These are phyloP conservation scores for Oreochromis niloticus DNA, from an alignment of 2,113 vertebrate genomes.

Conservation along the genomic window DNA sequence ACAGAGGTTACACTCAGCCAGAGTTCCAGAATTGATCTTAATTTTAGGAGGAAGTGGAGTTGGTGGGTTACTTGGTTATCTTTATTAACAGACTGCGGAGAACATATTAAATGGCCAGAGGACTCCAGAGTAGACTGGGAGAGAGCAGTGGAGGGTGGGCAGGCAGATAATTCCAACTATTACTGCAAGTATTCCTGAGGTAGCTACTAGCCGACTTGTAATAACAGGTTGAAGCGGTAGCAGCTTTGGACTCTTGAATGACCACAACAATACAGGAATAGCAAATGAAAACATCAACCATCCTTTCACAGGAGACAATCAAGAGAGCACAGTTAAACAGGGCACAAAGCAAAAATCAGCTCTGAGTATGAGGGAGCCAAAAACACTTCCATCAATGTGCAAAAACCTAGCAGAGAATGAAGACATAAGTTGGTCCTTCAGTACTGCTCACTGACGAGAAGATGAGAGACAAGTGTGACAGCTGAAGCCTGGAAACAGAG, in stretches of 20 bases:
- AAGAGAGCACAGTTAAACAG: neutral
- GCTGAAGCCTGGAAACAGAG: neutral
- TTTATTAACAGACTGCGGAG: neutral
- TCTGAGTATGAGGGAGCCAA: neutral
- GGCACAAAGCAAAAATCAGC: neutral
- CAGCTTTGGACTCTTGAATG: neutral
- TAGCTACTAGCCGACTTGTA: neutral
- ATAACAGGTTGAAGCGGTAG: neutral
- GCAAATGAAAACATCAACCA: neutral
- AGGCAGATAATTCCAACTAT: neutral
- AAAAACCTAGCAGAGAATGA: too few relatives aligned
- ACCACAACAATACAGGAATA: neutral
- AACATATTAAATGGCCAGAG: neutral
- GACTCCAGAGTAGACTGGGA: neutral
- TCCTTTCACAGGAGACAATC: neutral
- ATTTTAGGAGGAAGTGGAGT: neutral
- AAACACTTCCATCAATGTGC: neutral
- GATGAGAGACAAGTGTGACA: neutral
- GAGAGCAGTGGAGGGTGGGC: neutral
- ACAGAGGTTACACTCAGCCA: neutral
- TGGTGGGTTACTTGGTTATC: neutral
- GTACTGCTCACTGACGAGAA: neutral
- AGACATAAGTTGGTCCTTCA: neutral
- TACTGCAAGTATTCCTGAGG: neutral
- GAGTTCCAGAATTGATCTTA: neutral